Conservation (phyloP, 2,113 vertebrate species). For the Cisticola juncidis region DNA sequence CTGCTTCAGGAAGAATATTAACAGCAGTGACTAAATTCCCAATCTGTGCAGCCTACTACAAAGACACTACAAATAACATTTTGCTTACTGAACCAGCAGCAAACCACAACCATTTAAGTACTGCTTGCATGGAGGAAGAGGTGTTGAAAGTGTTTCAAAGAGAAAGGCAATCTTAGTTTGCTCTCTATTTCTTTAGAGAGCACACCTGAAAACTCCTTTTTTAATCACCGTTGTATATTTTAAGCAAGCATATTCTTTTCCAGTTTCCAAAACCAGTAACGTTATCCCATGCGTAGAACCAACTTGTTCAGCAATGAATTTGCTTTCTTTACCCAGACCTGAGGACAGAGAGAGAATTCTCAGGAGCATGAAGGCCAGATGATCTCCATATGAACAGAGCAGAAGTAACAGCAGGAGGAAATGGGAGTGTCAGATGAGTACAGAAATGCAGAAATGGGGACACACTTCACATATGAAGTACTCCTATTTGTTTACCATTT, state of each 20-base stretch:
- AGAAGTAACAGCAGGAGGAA: neutral
- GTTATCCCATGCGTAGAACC: neutral
- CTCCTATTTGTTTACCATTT: neutral
- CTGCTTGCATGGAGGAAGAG: neutral
- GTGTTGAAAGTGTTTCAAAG: neutral
- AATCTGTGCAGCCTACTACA: neutral
- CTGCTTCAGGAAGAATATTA: neutral
- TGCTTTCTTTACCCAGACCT: neutral
- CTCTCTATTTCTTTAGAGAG: neutral
- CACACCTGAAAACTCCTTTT: neutral
- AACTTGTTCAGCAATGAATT: neutral
- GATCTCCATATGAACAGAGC: neutral
- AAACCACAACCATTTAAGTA: conserved; percentile 10
- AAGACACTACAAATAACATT: conserved; percentile 23
- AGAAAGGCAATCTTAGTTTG: neutral
- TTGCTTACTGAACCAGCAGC: neutral
- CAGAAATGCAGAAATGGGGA: neutral
- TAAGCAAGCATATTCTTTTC: neutral
- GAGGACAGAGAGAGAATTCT: neutral
- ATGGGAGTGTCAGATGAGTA: neutral
- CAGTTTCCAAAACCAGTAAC: neutral
- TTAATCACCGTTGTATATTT: neutral
- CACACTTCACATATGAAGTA: neutral
- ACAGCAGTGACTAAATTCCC: conserved; percentile 1
- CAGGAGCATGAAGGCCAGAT: neutral